A percentile compares a stretch with the other conserved stretches of the same genome.
These are phyloP conservation scores for Drepana falcataria DNA, from an alignment of 2,888 invertebrate genomes.

Conservation along the genomic window DNA sequence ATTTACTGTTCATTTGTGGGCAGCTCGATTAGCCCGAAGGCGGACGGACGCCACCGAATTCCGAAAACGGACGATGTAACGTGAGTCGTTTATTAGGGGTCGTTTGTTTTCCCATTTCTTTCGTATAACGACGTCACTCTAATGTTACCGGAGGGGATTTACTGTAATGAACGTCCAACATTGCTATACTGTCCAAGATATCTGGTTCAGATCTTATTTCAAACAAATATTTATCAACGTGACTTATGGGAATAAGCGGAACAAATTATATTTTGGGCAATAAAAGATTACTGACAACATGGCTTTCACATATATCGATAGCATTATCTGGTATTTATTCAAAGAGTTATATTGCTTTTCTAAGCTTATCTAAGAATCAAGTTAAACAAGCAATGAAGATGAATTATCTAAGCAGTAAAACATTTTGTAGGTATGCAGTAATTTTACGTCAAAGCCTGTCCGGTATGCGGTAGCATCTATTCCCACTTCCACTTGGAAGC, in stretches of 20 bases:
- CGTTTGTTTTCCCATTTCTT: slow-evolving; percentile 13
- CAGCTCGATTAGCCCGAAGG: slow-evolving; percentile 1
- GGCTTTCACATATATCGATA: too few relatives aligned
- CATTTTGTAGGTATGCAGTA: background rate
- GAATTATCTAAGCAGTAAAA: background rate
- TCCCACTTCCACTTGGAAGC: background rate
- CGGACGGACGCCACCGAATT: background rate
- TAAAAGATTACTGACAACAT: too few relatives aligned
- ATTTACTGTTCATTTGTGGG: slow-evolving; percentile 1
- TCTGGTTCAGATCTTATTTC: background rate
- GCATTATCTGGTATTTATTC: too few relatives aligned
- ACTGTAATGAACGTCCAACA: slow-evolving; percentile 4
- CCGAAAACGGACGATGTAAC: slow-evolving; percentile 2
- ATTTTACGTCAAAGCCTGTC: background rate
- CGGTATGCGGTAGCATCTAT: background rate
- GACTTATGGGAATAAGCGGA: background rate
- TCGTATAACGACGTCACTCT: slow-evolving; percentile 13
- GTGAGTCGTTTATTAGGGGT: slow-evolving; percentile 12
- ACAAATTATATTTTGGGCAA: background rate
- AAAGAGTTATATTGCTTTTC: too few relatives aligned
- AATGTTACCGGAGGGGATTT: slow-evolving; percentile 9
- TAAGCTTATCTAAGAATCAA: too few relatives aligned
- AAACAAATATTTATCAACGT: background rate
- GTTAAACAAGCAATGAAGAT: background rate
- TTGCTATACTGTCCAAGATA: background rate